Percentiles rank a stretch among this genome's conserved stretches.
These are phyloP conservation scores for Calephelis perditalis DNA, from an alignment of 2,888 invertebrate genomes.

Conservation along the genomic window DNA sequence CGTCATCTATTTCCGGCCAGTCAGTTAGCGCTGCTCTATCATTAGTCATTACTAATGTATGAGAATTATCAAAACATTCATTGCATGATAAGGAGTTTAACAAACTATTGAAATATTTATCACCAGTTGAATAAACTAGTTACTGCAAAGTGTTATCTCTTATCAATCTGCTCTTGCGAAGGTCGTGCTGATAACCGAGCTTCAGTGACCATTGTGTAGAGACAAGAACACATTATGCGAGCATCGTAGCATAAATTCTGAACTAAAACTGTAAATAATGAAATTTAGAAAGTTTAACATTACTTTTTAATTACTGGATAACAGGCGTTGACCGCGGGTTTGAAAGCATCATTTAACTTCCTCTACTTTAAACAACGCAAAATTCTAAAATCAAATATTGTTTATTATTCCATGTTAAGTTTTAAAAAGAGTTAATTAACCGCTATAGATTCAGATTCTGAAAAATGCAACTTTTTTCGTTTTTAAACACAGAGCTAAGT, in stretches of 20 bases:
- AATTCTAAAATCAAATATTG: no score
- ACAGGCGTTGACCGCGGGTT: no score
- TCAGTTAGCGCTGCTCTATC: neutral
- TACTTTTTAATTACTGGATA: no score
- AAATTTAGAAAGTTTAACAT: neutral
- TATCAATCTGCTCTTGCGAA: conserved; percentile 74
- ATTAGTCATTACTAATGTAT: conserved; percentile 8
- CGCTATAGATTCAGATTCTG: no score
- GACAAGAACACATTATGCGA: conserved; percentile 14
- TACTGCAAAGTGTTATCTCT: conserved; percentile 53
- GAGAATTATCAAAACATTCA: conserved; percentile 4
- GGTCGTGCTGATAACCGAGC: conserved; percentile 61
- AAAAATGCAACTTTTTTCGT: no score
- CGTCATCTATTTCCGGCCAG: conserved; percentile 8
- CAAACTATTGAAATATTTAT: conserved; percentile 8
- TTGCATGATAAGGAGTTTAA: conserved; percentile 6
- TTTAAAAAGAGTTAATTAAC: no score
- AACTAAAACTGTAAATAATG: neutral
- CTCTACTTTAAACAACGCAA: no score
- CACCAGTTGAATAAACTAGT: conserved; percentile 12
- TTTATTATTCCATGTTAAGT: no score
- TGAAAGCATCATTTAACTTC: no score
- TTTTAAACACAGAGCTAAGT: no score
- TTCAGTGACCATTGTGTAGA: conserved; percentile 28
- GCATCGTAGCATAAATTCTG: neutral